Evolutionary conservation across 2,113 vertebrate genomes (phyloP).

Genomic region (Castor canadensis): DNA sequence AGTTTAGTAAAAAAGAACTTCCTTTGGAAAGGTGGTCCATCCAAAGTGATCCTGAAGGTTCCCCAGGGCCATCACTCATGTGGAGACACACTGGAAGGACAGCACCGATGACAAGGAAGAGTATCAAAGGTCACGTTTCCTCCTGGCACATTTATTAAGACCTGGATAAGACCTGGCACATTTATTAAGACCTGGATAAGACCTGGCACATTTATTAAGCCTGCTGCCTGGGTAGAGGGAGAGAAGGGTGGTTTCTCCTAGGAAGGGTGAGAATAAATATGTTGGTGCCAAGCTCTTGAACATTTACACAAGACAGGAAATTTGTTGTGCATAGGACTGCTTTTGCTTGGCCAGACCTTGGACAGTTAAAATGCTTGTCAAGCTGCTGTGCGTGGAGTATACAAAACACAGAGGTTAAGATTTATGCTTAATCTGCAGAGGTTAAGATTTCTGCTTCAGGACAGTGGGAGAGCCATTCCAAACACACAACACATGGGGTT

Average conservation of each 20-base stretch:
- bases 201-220: too few species aligned
- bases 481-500: constrained; percentile 35
- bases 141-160: background rate
- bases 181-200: background rate
- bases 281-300: constrained; percentile 57
- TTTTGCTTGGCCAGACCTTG: background rate
- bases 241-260: constrained; percentile 24
- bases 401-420: constrained; percentile 28
- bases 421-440: constrained; percentile 40
- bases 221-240: background rate
- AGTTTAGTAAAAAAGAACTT: background rate
- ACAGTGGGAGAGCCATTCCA: background rate
- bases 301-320: constrained; percentile 46
- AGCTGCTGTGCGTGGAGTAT: background rate
- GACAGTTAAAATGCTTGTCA: constrained; percentile 47
- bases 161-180: background rate
- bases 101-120: background rate
- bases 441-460: constrained; percentile 51
- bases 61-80: background rate
- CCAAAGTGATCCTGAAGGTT: background rate
- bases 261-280: constrained; percentile 51
- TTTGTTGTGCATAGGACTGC: background rate
- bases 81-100: background rate
- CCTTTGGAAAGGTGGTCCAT: background rate
- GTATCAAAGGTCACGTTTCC: background rate